Base-by-base conservation (phyloP, 1,140 invertebrate species). In the Drosophila sp. region DNA sequence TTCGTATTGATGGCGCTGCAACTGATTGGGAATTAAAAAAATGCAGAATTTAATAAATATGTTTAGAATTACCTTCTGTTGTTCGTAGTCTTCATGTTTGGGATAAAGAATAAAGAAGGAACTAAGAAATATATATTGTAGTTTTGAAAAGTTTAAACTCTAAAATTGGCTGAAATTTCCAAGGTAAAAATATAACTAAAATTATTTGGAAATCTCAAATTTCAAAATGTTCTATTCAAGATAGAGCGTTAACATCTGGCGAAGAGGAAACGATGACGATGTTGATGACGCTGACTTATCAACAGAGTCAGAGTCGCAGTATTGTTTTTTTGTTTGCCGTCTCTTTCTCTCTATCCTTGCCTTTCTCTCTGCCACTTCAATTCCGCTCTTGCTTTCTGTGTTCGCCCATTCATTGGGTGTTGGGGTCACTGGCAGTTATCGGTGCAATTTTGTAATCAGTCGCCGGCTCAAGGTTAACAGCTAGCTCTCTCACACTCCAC, bases 381-480 rank as follows among this genome's bases (percentile, higher is more conserved):
- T 32, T 50, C 43, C 65, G 43, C 27, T 38, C 27, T 40, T 71
- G 45, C 63, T 53, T 78, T 57, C 38, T 73, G 29, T 43, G 16
- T 21, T 34, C 27, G n/a, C 34, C 18, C 61, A 71, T 79, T 72
- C 63, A 78, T 45, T 70, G 76, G 32, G 48, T 48, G 34, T 16
- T 72, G 83, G 79, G 83, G 83, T 89, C 83, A 89, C 53, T 89
- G 83, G 80, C 83, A 89, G 83, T 89, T 89, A 89, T 89, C 83
- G 76, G 72, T 89, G 83, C 83, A 89, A 89, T 89, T 89, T 89
- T 89, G 83, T 89, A 89, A 89, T 89, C 83, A 89, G 83, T 75
- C 65, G 84, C 32, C 59, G 63, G 64, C 84, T 89, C 83, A 89
- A 89, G 83, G 83, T 89, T 89, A 89, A 89, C 80, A 62, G 59